Percentiles rank a stretch among this genome's conserved stretches.
Conservation (phyloP, 2,797 vertebrate species). For the Sebastes minor region DNA sequence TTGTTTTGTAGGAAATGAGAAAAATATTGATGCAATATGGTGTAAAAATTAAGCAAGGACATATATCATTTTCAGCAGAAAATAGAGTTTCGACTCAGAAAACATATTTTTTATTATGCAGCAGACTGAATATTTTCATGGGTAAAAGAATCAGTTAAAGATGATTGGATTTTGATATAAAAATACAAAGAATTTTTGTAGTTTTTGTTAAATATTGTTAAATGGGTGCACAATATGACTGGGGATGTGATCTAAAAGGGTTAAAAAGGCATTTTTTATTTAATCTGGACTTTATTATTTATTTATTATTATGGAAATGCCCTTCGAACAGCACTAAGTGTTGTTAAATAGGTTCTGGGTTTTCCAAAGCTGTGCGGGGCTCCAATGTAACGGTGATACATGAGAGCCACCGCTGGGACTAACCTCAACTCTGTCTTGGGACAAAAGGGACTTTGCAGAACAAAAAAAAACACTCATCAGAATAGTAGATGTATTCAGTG, state of each 20-base stretch:
- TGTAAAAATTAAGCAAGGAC: neutral
- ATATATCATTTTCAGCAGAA: neutral
- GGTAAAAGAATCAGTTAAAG: too few species aligned
- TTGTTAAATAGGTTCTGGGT: neutral
- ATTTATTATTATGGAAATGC: too few species aligned
- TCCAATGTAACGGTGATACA: neutral
- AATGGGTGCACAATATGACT: too few species aligned
- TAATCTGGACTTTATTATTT: too few species aligned
- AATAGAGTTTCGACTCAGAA: too few species aligned
- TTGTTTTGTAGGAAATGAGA: neutral
- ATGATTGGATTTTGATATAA: too few species aligned
- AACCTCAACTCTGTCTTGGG: neutral
- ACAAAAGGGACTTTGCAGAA: constrained; percentile 34
- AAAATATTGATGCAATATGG: neutral
- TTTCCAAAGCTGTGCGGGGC: neutral
- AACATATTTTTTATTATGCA: too few species aligned
- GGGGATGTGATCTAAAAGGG: too few species aligned
- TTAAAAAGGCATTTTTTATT: too few species aligned
- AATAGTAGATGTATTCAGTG: neutral
- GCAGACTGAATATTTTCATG: too few species aligned
- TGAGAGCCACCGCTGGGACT: neutral
- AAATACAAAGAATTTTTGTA: too few species aligned
- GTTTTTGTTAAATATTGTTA: too few species aligned
- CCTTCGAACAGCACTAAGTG: neutral
- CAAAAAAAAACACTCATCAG: neutral